Base-by-base conservation (phyloP, 2,888 invertebrate species). In the Pelosia muscerda region DNA sequence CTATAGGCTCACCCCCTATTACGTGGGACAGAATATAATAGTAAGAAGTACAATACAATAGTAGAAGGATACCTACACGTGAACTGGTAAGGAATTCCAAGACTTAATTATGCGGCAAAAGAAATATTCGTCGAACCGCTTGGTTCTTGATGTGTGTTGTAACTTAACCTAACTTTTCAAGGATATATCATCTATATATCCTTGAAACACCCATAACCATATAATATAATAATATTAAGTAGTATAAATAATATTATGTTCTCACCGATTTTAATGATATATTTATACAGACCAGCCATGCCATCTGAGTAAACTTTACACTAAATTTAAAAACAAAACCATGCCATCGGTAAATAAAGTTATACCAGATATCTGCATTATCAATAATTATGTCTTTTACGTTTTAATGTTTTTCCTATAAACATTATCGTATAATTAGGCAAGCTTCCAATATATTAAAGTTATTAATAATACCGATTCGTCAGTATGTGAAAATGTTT, bases 371-470 rank as follows among this genome's bases (percentile, higher is more conserved):
- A 70, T 70, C 69, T 76, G 55, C 63, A 74, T 79, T 70, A 71
- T n/a, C 55, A 26, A 66, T 67, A 80, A 75, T 77, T 69, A 77
- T 66, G 71, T 72, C 54, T 66, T 59, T 49, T 53, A 65, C 25
- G 66, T 71, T 71, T 75, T 73, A 74, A 77, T 73, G 72, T 68
- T 70, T 77, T 72, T 65, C 64, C 56, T 31, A 73, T 73, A 79
- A 81, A 76, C 77, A 81, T 73, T 73, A 69, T 49, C 6, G 59
- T 71, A 25, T 61, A 59, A 68, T 60, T 60, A 70, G 76, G 82
- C 82, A 74, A 25, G 23, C 34, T 64, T 80, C 80, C 82, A 80
- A 81, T 79, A 77, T 71, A 72, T 72, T 70, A 59, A 54, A 38
- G 38, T 57, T 73, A 76, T 76, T 65, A 81, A 71, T 74, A 72